A percentile compares a stretch with the other conserved stretches of the same genome.
phyloP scores from a whole-genome alignment of 2,113 vertebrate species.

The Ranitomeya imitator region DNA sequence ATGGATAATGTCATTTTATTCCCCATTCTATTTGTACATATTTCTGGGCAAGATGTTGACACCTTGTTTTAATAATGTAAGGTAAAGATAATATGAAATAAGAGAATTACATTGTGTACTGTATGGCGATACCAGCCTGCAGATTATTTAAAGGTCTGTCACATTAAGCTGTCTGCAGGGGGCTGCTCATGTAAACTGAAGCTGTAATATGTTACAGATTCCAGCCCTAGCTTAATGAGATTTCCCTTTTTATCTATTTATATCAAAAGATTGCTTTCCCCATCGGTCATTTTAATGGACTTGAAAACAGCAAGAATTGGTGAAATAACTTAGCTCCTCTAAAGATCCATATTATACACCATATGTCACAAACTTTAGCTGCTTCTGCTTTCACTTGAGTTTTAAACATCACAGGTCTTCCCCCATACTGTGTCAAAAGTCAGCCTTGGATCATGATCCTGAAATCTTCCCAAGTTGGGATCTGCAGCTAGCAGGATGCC shows the following conservation, averaged over 20 bases:
- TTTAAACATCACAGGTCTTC: conserved; percentile 33
- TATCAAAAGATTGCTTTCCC: conserved; percentile 39
- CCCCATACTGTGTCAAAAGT: conserved; percentile 52
- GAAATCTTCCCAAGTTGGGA: conserved; percentile 43
- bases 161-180: conserved; percentile 1
- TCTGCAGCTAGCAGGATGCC: conserved; percentile 50
- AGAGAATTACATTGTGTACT: background rate
- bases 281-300: conserved; percentile 30
- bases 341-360: conserved; percentile 51
- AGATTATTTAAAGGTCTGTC: conserved; percentile 16
- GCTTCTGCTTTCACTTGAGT: conserved; percentile 44
- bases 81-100: background rate
- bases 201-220: background rate
- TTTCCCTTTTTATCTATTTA: conserved; percentile 36
- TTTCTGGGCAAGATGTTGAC: too few species aligned
- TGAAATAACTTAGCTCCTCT: conserved; percentile 50
- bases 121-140: background rate
- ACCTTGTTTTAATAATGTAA: background rate
- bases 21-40: too few species aligned
- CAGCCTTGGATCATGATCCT: conserved; percentile 48
- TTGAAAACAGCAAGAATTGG: conserved; percentile 39
- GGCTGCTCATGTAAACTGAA: background rate
- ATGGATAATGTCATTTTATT: background rate
- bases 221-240: conserved; percentile 7
- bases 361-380: conserved; percentile 54